phyloP scores from a whole-genome alignment of 2,797 vertebrate genomes.

The Pristis pectinata region DNA sequence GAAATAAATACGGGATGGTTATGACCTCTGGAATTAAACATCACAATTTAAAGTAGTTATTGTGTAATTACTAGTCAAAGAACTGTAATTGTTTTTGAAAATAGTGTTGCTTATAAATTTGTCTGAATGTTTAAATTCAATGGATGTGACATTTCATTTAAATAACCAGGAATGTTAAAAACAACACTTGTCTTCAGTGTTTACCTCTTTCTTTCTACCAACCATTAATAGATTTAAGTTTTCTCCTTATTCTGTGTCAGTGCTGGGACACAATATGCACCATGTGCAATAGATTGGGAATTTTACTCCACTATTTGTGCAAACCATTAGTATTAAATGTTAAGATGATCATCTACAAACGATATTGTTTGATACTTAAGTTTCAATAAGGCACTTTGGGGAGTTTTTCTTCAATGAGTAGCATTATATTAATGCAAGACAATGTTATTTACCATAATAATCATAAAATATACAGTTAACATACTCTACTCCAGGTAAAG shows the following conservation, averaged over 20 bases:
- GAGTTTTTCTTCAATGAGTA: neutral
- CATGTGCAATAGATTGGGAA: no score
- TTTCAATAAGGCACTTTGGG: neutral
- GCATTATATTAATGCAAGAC: neutral
- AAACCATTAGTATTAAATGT: no score
- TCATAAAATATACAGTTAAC: neutral
- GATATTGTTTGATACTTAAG: neutral
- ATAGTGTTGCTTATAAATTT: neutral
- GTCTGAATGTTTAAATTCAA: neutral
- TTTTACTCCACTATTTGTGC: no score
- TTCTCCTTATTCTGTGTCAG: no score
- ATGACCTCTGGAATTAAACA: neutral
- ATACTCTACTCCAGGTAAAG: neutral
- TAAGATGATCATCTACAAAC: no score
- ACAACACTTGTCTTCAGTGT: neutral
- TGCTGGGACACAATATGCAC: no score
- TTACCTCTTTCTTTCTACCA: neutral
- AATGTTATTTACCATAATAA: neutral
- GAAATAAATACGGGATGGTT: neutral
- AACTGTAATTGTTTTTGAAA: neutral
- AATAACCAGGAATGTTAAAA: neutral
- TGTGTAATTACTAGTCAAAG: neutral
- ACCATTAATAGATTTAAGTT: neutral
- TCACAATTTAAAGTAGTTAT: neutral
- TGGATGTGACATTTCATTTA: neutral